Conservation (phyloP, 30 jellyfish, hydroid and myxozoan genomes). For the Nemopilema nomurai region DNA sequence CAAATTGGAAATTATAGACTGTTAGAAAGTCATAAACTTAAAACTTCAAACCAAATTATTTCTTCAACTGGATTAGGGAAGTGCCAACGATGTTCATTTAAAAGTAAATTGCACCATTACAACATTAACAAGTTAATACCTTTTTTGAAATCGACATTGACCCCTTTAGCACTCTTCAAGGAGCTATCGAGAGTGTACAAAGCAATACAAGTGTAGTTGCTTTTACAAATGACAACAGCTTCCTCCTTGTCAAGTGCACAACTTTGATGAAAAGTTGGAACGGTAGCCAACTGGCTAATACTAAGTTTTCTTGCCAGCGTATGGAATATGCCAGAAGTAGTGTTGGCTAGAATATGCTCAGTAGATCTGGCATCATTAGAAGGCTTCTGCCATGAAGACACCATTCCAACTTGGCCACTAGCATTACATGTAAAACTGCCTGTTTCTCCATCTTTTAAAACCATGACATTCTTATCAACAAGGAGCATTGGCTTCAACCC, state of each 20-base stretch:
- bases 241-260: slow-evolving; percentile 6
- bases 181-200: slow-evolving; percentile 2
- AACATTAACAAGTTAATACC: not conserved
- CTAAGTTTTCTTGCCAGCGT: slow-evolving; percentile 13
- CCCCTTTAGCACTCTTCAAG: not conserved
- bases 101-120: not conserved
- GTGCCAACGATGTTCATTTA: too few relatives aligned
- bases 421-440: slow-evolving; percentile 28
- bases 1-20: not conserved
- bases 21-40: too few relatives aligned
- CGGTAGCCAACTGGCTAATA: not conserved
- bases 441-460: slow-evolving; percentile 1
- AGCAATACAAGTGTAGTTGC: slow-evolving; percentile 39
- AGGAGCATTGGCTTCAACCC: slow-evolving; percentile 28
- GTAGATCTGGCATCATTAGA: not conserved
- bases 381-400: slow-evolving; percentile 16
- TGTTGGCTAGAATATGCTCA: slow-evolving; percentile 4
- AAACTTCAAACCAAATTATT: too few relatives aligned
- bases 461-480: not conserved
- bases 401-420: slow-evolving; percentile 60
- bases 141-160: slow-evolving; percentile 19
- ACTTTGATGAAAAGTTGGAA: slow-evolving; percentile 1
- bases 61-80: too few relatives aligned
- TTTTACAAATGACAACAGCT: slow-evolving; percentile 40
- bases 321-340: slow-evolving; percentile 32